phyloP scores from a whole-genome alignment of 2,113 vertebrate genomes.

The Chlorocebus sabaeus region DNA sequence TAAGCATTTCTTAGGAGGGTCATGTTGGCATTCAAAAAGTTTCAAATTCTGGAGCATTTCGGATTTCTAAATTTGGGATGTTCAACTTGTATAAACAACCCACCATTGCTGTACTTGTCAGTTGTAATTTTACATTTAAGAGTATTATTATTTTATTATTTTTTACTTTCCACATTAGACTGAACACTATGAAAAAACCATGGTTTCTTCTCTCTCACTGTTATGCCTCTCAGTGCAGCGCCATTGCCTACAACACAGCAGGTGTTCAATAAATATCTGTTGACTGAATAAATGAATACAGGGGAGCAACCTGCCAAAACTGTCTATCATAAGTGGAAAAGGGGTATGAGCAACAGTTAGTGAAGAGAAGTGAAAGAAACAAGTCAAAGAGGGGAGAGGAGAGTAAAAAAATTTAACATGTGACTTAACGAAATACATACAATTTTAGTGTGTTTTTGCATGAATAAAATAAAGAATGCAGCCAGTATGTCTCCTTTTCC shows the following conservation, averaged over 20 bases:
- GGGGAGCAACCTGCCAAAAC: background rate
- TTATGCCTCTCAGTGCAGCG: background rate
- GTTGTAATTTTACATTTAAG: slow-evolving; percentile 9
- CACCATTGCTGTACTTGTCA: background rate
- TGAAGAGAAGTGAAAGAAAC: background rate
- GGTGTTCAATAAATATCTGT: background rate
- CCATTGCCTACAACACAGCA: background rate
- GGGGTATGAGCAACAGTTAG: background rate
- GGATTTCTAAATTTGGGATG: background rate
- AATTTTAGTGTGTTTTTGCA: background rate
- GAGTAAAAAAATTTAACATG: background rate
- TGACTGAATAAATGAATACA: background rate
- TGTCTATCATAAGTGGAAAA: background rate
- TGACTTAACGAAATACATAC: background rate
- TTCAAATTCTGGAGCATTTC: background rate
- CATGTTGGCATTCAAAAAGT: background rate
- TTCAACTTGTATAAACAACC: background rate
- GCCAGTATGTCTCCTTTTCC: background rate
- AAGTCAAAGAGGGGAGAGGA: background rate
- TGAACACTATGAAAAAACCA: background rate
- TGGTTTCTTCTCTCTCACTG: background rate
- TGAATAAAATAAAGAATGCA: background rate
- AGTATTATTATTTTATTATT: background rate
- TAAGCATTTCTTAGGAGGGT: background rate
- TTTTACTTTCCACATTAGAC: background rate